These are phyloP conservation scores for Spatulosminthurus flaviceps DNA, from an alignment of 2,888 invertebrate species.

Conservation along the genomic window DNA sequence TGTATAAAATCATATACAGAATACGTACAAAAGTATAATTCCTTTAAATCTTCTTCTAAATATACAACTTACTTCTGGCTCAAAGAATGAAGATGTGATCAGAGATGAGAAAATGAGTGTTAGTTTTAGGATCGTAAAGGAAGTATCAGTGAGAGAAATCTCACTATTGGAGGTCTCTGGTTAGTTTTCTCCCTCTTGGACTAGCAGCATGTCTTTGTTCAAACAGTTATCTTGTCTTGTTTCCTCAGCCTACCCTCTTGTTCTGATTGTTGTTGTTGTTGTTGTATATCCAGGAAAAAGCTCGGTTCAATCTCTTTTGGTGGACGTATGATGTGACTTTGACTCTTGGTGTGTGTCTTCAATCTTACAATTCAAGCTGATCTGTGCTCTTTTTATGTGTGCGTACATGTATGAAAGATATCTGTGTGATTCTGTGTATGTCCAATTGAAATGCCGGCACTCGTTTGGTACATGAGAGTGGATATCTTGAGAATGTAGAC, in stretches of 20 bases:
- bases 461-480: conserved; percentile 1
- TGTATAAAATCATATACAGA: no score
- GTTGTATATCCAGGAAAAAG: background rate
- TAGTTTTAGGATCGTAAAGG: conserved; percentile 42
- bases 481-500: conserved; percentile 30
- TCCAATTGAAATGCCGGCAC: conserved; percentile 8
- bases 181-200: conserved; percentile 27
- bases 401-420: background rate
- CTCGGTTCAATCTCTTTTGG: background rate
- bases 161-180: conserved; percentile 53
- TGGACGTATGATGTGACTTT: background rate
- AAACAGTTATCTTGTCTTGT: conserved; percentile 23
- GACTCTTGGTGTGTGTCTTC: background rate
- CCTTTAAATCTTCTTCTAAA: no score
- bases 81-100: conserved; percentile 30
- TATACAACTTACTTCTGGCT: background rate
- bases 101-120: conserved; percentile 32
- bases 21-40: no score
- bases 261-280: conserved; percentile 32
- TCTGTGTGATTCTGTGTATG: background rate
- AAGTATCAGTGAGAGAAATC: conserved; percentile 50
- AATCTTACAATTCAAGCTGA: background rate
- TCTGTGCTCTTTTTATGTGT: background rate
- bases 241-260: conserved; percentile 23
- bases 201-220: conserved; percentile 21